phyloP scores from a whole-genome alignment of 2,113 vertebrate genomes.

The Melanerpes aurifrons region DNA sequence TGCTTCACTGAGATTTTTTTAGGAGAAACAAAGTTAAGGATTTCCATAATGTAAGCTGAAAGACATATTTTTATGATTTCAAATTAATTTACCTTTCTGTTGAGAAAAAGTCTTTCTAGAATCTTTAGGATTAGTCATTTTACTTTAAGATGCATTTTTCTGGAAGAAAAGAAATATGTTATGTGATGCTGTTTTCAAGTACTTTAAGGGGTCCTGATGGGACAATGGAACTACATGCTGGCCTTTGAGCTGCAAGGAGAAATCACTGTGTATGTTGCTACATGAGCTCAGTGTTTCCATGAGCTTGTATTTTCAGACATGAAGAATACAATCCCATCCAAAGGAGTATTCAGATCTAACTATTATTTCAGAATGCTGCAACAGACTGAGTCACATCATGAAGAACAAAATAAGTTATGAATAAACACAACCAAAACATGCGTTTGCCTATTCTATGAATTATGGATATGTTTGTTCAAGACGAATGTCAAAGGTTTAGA shows the following conservation, averaged over 20 bases:
- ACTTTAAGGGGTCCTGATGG: background rate
- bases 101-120: background rate
- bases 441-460: background rate
- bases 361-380: background rate
- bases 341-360: background rate
- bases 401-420: background rate
- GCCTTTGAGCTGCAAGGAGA: background rate
- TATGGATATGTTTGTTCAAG: background rate
- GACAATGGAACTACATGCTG: background rate
- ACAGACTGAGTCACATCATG: background rate
- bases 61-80: background rate
- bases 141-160: background rate
- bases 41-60: background rate
- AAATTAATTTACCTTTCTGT: background rate
- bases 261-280: background rate
- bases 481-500: background rate
- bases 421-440: background rate
- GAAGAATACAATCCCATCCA: background rate
- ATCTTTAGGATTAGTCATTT: background rate
- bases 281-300: background rate
- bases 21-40: background rate
- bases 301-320: background rate
- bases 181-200: background rate
- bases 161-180: background rate
- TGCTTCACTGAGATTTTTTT: background rate